Percentiles rank a stretch among this genome's conserved stretches.
Conservation (phyloP, 2,113 vertebrate genomes). For the Pluvialis apricaria region DNA sequence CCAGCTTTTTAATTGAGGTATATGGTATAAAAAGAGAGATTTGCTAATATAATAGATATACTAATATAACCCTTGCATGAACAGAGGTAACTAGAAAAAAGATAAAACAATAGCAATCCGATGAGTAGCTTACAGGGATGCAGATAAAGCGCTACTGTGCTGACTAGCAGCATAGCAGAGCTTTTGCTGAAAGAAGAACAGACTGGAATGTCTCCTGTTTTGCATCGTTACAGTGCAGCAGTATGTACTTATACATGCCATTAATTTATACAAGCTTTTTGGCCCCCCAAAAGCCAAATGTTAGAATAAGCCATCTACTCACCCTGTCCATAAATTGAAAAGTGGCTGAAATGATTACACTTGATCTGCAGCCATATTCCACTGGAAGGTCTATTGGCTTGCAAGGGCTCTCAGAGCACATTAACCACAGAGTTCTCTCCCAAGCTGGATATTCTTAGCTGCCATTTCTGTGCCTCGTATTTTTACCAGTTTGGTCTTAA, state of each 20-base stretch:
- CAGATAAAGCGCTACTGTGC: not conserved
- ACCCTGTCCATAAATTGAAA: not conserved
- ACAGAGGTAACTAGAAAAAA: not conserved
- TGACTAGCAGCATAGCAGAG: not conserved
- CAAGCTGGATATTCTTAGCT: not conserved
- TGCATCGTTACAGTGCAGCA: not conserved
- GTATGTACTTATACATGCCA: not conserved
- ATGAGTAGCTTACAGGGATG: not conserved
- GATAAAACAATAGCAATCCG: not conserved
- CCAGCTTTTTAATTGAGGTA: not conserved
- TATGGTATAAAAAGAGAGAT: not conserved
- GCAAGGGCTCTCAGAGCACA: not conserved
- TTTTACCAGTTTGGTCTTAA: constrained; percentile 8
- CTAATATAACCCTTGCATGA: too few relatives aligned
- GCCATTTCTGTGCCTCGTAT: not conserved
- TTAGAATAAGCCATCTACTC: constrained; percentile 1
- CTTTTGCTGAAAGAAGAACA: not conserved
- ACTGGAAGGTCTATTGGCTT: constrained; percentile 22
- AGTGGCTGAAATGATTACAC: not conserved
- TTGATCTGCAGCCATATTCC: constrained; percentile 40
- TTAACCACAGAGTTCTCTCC: not conserved
- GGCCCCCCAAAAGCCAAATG: not conserved
- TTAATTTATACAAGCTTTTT: constrained; percentile 48
- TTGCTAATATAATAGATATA: too few relatives aligned
- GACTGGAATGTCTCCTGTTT: constrained; percentile 23